Evolutionary conservation across 1,140 invertebrate species (phyloP).

Genomic region (Sipha flava): DNA sequence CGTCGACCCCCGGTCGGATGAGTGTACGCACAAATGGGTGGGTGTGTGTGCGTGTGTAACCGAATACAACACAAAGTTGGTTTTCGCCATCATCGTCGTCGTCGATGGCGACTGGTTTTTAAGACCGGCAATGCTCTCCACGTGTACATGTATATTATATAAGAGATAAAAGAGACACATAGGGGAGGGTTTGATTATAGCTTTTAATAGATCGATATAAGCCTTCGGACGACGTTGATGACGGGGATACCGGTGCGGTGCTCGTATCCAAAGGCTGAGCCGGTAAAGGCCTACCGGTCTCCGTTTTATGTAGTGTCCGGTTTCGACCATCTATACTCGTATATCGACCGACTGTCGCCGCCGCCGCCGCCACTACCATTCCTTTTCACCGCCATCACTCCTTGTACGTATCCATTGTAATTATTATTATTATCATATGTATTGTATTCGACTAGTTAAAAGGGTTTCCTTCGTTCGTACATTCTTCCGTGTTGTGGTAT

Average conservation of each 20-base stretch:
- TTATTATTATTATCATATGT: not conserved
- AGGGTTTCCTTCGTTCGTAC: not conserved
- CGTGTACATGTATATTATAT: not conserved
- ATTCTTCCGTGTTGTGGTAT: too few species aligned
- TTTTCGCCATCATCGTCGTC: not conserved
- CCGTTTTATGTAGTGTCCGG: slow-evolving; percentile 14
- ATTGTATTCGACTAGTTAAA: not conserved
- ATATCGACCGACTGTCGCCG: too few species aligned
- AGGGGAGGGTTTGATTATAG: not conserved
- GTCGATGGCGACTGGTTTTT: not conserved
- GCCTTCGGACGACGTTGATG: not conserved
- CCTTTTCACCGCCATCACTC: not conserved
- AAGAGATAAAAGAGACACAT: not conserved
- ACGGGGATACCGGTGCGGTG: not conserved
- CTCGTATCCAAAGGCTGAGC: not conserved
- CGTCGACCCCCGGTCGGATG: not conserved
- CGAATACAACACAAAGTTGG: not conserved
- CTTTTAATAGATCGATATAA: slow-evolving; percentile 8
- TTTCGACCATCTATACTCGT: not conserved
- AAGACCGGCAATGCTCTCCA: not conserved
- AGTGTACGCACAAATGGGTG: too few species aligned
- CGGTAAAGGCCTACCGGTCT: not conserved
- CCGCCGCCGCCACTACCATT: not conserved
- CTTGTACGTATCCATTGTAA: not conserved
- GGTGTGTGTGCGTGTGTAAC: not conserved